These are phyloP conservation scores for Cichladusa arquata DNA, from an alignment of 2,113 vertebrate species.

Conservation along the genomic window DNA sequence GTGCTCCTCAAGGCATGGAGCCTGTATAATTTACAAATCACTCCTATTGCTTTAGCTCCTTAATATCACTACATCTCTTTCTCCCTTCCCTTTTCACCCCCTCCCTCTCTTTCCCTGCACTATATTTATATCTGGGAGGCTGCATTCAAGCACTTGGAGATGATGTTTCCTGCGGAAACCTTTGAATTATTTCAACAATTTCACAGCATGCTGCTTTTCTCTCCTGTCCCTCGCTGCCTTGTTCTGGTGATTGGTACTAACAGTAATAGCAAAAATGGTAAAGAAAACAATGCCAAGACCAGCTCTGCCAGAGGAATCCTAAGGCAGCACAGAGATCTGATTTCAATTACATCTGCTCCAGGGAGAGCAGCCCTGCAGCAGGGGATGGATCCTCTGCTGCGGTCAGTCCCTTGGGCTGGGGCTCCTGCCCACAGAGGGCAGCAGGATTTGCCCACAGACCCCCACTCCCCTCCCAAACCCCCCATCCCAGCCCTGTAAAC, in stretches of 20 bases:
- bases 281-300: slow-evolving; percentile 44
- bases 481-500: not conserved
- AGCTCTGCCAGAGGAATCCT: slow-evolving; percentile 22
- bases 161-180: slow-evolving; percentile 59
- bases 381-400: not conserved
- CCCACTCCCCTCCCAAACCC: not conserved
- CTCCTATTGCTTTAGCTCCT: not conserved
- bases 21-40: not conserved
- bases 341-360: slow-evolving; percentile 49
- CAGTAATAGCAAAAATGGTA: slow-evolving; percentile 52
- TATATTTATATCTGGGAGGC: slow-evolving; percentile 35
- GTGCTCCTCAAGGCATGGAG: not conserved
- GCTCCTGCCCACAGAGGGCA: not conserved
- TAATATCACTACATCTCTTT: slow-evolving; percentile 17
- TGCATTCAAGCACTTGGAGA: slow-evolving; percentile 30
- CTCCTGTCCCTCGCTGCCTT: slow-evolving; percentile 41
- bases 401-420: not conserved
- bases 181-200: slow-evolving; percentile 66
- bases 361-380: not conserved
- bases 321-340: slow-evolving; percentile 22
- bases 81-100: not conserved
- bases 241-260: slow-evolving; percentile 56
- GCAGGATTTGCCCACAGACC: not conserved
- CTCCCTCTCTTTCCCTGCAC: not conserved
- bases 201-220: slow-evolving; percentile 53